Base-by-base conservation (phyloP, 2,888 invertebrate genomes). In the Slavum lentiscoides region DNA sequence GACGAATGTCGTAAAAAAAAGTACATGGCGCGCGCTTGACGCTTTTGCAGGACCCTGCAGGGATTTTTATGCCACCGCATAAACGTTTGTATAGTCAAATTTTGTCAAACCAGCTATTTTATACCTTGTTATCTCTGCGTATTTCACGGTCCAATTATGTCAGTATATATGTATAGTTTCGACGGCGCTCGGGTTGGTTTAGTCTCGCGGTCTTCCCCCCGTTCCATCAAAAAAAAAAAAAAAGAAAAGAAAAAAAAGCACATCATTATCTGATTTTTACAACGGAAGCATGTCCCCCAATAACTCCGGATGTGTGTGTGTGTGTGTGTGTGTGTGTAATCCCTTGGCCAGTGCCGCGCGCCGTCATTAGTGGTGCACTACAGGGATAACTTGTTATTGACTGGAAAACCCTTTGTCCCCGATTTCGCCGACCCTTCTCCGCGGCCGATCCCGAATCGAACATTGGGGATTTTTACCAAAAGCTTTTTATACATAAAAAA, bases 241-340 rank as follows among this genome's bases (percentile, higher is more conserved):
- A 6, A 67, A 13, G 11, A 67, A 49, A 49, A 30, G 49, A 62
- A 43, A 53, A 64, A 64, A 66, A 68, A 68, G 58, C 67, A 68
- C 75, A 76, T 76, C 75, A 76, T 76, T 76, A 76, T 76, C 75
- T 15, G 75, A 76, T 68, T 76, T 74, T 76, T 76, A 76, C 67
- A 68, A 68, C 75, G 59, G 75, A 68, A 68, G 49, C 75, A 9
- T 49, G 75, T 76, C 43, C 59, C 30, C 75, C 75, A 59, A 76
- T 76, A 68, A 76, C 67, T 76, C 68, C 59, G 75, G 23, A 58
- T 30, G 30, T 30, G 30, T 30, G 30, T 30, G 30, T 9, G 43
- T 9, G 43, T 30, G 30, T 30, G 30, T 30, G 30, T 30, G 30
- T 9, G 43, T 9, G 43, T 75, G 58, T 67, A 75, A 75, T 75